phyloP scores from a whole-genome alignment of 2,113 vertebrate species.

The Acanthisitta chloris region DNA sequence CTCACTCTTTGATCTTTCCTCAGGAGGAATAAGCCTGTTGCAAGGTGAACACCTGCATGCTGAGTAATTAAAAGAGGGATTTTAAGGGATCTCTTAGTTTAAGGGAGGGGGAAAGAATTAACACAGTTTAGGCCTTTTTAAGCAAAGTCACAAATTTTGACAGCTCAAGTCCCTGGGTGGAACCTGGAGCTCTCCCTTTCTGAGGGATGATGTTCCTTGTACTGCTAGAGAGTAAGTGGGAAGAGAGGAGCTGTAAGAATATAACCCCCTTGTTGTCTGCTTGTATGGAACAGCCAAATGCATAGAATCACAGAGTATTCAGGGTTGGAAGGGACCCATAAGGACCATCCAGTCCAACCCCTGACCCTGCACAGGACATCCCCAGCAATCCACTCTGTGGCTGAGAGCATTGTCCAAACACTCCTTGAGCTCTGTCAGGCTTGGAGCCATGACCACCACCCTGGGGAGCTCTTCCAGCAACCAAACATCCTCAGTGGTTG shows the following conservation, averaged over 20 bases:
- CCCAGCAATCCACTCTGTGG: too few species aligned
- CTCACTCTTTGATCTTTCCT: background rate
- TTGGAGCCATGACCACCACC: too few species aligned
- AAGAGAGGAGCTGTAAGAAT: background rate
- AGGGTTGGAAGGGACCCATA: background rate
- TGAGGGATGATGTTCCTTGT: background rate
- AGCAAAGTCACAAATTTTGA: background rate
- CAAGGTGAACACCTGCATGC: background rate
- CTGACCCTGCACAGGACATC: background rate
- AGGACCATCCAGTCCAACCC: background rate
- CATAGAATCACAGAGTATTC: background rate
- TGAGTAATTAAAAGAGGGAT: background rate
- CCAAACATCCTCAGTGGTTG: too few species aligned
- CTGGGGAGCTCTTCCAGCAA: too few species aligned
- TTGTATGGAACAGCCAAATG: background rate
- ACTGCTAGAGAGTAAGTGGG: background rate
- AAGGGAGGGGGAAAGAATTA: background rate
- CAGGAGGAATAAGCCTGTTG: background rate
- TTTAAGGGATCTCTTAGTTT: too few species aligned
- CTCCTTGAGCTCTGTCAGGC: too few species aligned
- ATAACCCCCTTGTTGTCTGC: background rate
- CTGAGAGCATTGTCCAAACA: too few species aligned
- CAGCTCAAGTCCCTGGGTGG: fast-evolving
- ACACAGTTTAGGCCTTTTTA: background rate
- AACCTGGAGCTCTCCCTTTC: background rate